Percentiles rank a stretch among this genome's conserved stretches.
Evolutionary conservation across 2,113 vertebrate species (phyloP).

Genomic region (Carassius carassius): DNA sequence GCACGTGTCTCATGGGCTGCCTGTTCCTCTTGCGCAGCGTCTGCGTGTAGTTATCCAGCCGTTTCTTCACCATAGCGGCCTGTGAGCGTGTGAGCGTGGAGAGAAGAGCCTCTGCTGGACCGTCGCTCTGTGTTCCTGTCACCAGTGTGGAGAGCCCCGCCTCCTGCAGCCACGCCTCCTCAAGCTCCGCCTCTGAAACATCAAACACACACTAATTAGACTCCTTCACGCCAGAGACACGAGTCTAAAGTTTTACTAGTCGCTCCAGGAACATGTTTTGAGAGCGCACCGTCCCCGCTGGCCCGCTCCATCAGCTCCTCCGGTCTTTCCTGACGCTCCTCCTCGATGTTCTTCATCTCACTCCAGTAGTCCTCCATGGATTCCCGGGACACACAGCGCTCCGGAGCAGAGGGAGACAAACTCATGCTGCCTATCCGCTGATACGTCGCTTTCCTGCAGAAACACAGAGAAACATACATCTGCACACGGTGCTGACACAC

Average conservation of each 20-base stretch:
- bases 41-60: slow-evolving; percentile 90
- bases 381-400: slow-evolving; percentile 78
- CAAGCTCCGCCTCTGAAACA: slow-evolving; percentile 84
- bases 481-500: no score
- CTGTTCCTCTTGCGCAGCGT: slow-evolving; percentile 87
- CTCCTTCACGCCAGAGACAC: no score
- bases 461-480: background rate
- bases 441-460: slow-evolving; percentile 73
- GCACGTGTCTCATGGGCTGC: slow-evolving; percentile 84
- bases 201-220: background rate
- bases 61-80: slow-evolving; percentile 86
- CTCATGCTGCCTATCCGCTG: slow-evolving; percentile 82
- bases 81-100: slow-evolving; percentile 91
- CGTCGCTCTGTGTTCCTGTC: slow-evolving; percentile 76
- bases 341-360: slow-evolving; percentile 82
- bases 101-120: slow-evolving; percentile 82
- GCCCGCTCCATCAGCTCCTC: slow-evolving; percentile 68
- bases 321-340: slow-evolving; percentile 63
- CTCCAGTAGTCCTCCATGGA: slow-evolving; percentile 89
- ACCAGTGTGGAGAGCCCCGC: slow-evolving; percentile 88
- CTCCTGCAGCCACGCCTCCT: slow-evolving; percentile 93
- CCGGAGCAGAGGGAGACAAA: slow-evolving; percentile 73
- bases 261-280: no score
- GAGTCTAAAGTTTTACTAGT: no score
- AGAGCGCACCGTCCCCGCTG: slow-evolving; percentile 77